A percentile compares a stretch with the other conserved stretches of the same genome.
phyloP scores from a whole-genome alignment of 2,113 vertebrate genomes.

The Elgaria multicarinata region DNA sequence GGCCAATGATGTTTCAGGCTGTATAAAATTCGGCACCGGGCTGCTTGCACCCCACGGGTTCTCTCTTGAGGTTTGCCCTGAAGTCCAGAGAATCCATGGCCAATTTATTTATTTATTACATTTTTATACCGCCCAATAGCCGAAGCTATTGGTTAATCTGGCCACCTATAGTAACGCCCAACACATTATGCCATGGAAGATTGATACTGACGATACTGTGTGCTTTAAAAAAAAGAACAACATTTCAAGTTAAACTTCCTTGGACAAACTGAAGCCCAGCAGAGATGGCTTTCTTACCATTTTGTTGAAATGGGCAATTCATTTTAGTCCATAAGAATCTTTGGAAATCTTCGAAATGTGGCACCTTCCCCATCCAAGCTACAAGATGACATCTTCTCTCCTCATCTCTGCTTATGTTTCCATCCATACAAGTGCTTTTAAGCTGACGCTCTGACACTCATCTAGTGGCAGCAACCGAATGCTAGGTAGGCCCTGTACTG shows the following conservation, averaged over 20 bases:
- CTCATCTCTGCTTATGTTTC: background rate
- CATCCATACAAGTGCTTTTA: background rate
- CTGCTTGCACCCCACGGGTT: too few relatives aligned
- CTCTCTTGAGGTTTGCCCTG: background rate
- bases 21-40: too few relatives aligned
- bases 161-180: background rate
- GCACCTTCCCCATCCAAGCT: too few relatives aligned
- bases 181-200: background rate
- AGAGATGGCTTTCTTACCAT: conserved; percentile 51
- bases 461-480: background rate
- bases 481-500: background rate
- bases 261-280: conserved; percentile 60
- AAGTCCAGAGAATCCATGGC: background rate
- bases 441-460: background rate
- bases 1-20: too few relatives aligned
- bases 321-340: too few relatives aligned
- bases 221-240: background rate
- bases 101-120: too few relatives aligned
- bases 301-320: conserved; percentile 50
- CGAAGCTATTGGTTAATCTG: background rate
- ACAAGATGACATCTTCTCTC: background rate
- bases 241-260: too few relatives aligned
- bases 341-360: too few relatives aligned
- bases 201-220: background rate
- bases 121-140: too few relatives aligned